phyloP scores from a whole-genome alignment of 2,888 invertebrate genomes.

The Amphiduros pacificus region DNA sequence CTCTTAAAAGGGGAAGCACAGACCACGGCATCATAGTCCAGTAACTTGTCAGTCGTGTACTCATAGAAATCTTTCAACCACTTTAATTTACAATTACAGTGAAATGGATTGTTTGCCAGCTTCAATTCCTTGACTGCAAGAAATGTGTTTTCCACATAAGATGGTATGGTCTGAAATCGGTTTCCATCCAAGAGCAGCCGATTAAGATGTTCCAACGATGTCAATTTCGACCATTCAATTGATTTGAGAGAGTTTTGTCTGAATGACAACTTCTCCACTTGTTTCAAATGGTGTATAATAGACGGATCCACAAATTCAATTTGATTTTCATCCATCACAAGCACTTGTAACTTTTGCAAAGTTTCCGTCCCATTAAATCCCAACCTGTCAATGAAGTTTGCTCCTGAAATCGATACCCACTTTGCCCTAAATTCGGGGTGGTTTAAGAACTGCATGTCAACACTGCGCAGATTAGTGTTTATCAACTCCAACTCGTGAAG shows the following conservation, averaged over 20 bases:
- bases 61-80: slow-evolving; percentile 28
- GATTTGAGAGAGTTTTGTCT: slow-evolving; percentile 21
- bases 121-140: slow-evolving; percentile 28
- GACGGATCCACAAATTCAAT: slow-evolving; percentile 3
- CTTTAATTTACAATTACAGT: slow-evolving; percentile 30
- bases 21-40: slow-evolving; percentile 22
- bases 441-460: slow-evolving; percentile 20
- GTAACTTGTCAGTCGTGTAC: slow-evolving; percentile 20
- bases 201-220: slow-evolving; percentile 23
- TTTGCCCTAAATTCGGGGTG: slow-evolving; percentile 21
- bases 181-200: slow-evolving; percentile 26
- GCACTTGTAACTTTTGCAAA: slow-evolving; percentile 2
- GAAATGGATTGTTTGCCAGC: slow-evolving; percentile 27
- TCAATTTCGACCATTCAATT: slow-evolving; percentile 24
- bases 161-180: slow-evolving; percentile 25
- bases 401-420: slow-evolving; percentile 17
- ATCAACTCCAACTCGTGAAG: slow-evolving; percentile 24
- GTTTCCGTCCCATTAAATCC: slow-evolving; percentile 10
- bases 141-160: slow-evolving; percentile 19
- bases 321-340: slow-evolving; percentile 3
- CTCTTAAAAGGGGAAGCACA: slow-evolving; percentile 21
- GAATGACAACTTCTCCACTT: slow-evolving; percentile 19
- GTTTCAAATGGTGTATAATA: slow-evolving; percentile 3
- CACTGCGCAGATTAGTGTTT: slow-evolving; percentile 15
- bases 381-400: slow-evolving; percentile 12